These are phyloP conservation scores for Clarias magur DNA, from an alignment of 2,113 vertebrate species.

Conservation along the genomic window DNA sequence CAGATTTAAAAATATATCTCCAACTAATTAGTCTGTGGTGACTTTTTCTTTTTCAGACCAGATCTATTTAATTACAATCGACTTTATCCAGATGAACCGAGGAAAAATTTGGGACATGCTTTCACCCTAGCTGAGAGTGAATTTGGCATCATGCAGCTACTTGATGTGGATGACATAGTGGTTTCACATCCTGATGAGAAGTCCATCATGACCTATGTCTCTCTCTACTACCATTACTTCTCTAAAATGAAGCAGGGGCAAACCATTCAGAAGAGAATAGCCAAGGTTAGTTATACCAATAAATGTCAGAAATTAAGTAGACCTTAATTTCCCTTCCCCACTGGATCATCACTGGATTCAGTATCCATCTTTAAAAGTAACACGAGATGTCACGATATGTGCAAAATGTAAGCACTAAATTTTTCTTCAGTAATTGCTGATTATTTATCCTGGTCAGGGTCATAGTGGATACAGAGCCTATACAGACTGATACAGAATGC, in stretches of 20 bases:
- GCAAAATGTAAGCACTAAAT: not conserved
- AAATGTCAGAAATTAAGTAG: not conserved
- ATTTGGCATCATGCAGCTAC: slow-evolving; percentile 82
- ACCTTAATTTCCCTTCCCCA: not conserved
- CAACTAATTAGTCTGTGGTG: slow-evolving; percentile 58
- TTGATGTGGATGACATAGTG: slow-evolving; percentile 85
- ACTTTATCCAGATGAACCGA: slow-evolving; percentile 66
- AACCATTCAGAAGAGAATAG: slow-evolving; percentile 81
- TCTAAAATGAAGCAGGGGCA: slow-evolving; percentile 82
- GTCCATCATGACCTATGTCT: slow-evolving; percentile 92
- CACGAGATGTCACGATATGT: not conserved
- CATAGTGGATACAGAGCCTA: not conserved
- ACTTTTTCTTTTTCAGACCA: slow-evolving; percentile 69
- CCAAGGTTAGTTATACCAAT: slow-evolving; percentile 72
- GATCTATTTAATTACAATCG: slow-evolving; percentile 82
- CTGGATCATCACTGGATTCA: not conserved
- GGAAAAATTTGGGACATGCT: slow-evolving; percentile 77
- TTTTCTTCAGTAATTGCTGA: not conserved
- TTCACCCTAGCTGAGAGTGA: slow-evolving; percentile 79
- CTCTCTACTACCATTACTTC: slow-evolving; percentile 89
- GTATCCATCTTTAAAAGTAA: not conserved
- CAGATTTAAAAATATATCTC: not conserved
- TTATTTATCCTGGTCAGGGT: not conserved
- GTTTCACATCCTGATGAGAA: slow-evolving; percentile 81
- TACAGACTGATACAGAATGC: not conserved